phyloP scores from a whole-genome alignment of 2,113 vertebrate genomes.

The Bostrychus sinensis region DNA sequence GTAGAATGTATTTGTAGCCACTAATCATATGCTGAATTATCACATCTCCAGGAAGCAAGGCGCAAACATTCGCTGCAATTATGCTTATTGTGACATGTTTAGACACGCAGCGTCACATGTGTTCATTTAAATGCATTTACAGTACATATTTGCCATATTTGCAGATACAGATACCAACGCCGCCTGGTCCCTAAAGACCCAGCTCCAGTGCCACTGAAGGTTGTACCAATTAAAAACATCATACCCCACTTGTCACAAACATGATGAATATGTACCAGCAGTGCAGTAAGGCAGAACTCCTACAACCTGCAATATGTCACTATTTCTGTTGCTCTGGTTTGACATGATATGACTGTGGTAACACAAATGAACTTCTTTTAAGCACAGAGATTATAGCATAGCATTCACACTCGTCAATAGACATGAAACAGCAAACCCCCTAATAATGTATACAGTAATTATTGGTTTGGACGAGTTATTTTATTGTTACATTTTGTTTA shows the following conservation, averaged over 20 bases:
- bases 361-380: conserved; percentile 15
- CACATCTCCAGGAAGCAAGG: conserved; percentile 3
- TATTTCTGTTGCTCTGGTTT: conserved; percentile 36
- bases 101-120: conserved; percentile 21
- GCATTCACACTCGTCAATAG: no score
- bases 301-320: conserved; percentile 55
- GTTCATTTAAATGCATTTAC: conserved; percentile 22
- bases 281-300: conserved; percentile 66
- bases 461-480: no score
- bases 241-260: conserved; percentile 73
- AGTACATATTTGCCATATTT: conserved; percentile 20
- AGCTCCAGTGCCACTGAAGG: conserved; percentile 62
- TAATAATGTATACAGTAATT: no score
- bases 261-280: conserved; percentile 75
- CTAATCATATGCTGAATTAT: conserved; percentile 49
- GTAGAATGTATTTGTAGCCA: neutral
- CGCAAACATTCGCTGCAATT: conserved; percentile 39
- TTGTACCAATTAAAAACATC: conserved; percentile 79
- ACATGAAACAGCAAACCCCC: neutral
- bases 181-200: conserved; percentile 64
- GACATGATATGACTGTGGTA: conserved; percentile 30
- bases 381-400: neutral
- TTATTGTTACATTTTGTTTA: no score
- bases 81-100: conserved; percentile 53
- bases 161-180: conserved; percentile 6